Percentiles rank a stretch among this genome's conserved stretches.
Evolutionary conservation across 2,113 vertebrate genomes (phyloP).

Genomic region (Zingel zingel): DNA sequence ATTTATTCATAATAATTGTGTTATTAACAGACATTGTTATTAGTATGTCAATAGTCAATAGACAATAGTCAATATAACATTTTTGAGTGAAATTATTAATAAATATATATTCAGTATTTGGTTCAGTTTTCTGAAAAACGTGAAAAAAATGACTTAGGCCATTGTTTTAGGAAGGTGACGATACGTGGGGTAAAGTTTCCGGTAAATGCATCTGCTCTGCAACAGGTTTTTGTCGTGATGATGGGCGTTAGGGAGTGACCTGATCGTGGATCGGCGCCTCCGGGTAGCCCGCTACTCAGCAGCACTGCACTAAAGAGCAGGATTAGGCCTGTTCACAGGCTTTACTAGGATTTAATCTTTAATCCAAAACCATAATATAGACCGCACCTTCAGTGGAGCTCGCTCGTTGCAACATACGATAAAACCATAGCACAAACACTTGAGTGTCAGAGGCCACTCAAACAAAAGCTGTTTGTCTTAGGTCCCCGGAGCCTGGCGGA

Average conservation of each 20-base stretch:
- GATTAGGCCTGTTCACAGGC: conserved; percentile 68
- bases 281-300: conserved; percentile 32
- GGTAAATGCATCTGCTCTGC: neutral
- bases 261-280: conserved; percentile 50
- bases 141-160: no score
- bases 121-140: no score
- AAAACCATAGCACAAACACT: conserved; percentile 43
- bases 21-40: no score
- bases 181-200: neutral
- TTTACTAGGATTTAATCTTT: conserved; percentile 68
- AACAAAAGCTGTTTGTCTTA: conserved; percentile 62
- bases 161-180: no score
- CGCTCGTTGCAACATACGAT: conserved; percentile 36
- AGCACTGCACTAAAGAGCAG: conserved; percentile 53
- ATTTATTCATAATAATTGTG: no score
- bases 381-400: conserved; percentile 52
- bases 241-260: conserved; percentile 17
- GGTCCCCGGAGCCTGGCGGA: conserved; percentile 29
- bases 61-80: no score
- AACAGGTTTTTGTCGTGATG: conserved; percentile 23
- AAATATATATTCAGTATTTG: no score
- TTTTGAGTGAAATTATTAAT: no score
- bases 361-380: conserved; percentile 69
- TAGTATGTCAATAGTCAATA: no score
- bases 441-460: conserved; percentile 60